Percentiles rank a stretch among this genome's conserved stretches.
Evolutionary conservation across 2,888 invertebrate genomes (phyloP).

Genomic region (Hydriomena furcata): DNA sequence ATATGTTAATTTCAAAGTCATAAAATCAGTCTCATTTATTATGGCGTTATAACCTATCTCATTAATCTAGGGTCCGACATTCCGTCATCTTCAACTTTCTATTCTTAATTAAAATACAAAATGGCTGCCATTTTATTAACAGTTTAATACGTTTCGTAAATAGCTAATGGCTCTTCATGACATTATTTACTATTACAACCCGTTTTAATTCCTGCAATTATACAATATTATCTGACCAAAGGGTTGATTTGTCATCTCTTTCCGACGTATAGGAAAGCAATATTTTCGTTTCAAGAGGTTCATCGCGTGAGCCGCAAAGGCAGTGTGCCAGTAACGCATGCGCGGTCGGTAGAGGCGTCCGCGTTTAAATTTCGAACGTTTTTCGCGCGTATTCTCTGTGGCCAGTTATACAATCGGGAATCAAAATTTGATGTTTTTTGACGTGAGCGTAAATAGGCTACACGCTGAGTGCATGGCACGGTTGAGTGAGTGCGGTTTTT

Average conservation of each 20-base stretch:
- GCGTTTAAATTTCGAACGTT: slow-evolving; percentile 57
- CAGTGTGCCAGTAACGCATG: slow-evolving; percentile 70
- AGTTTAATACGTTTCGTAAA: slow-evolving; percentile 44
- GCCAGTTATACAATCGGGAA: slow-evolving; percentile 36
- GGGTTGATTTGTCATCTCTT: slow-evolving; percentile 57
- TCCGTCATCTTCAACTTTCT: slow-evolving; percentile 39
- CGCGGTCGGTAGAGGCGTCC: slow-evolving; percentile 64
- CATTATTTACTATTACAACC: slow-evolving; percentile 48
- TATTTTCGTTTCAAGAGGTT: slow-evolving; percentile 53
- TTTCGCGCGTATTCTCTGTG: slow-evolving; percentile 55
- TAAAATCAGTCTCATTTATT: slow-evolving; percentile 36
- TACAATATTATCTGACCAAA: slow-evolving; percentile 39
- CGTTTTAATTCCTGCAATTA: slow-evolving; percentile 48
- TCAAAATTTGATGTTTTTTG: slow-evolving; percentile 37
- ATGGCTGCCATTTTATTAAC: slow-evolving; percentile 38
- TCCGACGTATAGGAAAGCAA: slow-evolving; percentile 34
- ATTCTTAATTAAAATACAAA: slow-evolving; percentile 41
- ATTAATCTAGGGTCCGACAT: slow-evolving; percentile 34
- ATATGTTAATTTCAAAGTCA: slow-evolving; percentile 34
- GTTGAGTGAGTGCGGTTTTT: slow-evolving; percentile 33
- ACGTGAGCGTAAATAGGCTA: slow-evolving; percentile 38
- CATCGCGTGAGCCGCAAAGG: slow-evolving; percentile 51
- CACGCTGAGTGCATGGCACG: slow-evolving; percentile 29
- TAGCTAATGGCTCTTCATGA: slow-evolving; percentile 40
- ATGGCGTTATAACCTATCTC: slow-evolving; percentile 33